These are phyloP conservation scores for Poeciliopsis infans DNA, from an alignment of 2,797 vertebrate species.

Conservation along the genomic window DNA sequence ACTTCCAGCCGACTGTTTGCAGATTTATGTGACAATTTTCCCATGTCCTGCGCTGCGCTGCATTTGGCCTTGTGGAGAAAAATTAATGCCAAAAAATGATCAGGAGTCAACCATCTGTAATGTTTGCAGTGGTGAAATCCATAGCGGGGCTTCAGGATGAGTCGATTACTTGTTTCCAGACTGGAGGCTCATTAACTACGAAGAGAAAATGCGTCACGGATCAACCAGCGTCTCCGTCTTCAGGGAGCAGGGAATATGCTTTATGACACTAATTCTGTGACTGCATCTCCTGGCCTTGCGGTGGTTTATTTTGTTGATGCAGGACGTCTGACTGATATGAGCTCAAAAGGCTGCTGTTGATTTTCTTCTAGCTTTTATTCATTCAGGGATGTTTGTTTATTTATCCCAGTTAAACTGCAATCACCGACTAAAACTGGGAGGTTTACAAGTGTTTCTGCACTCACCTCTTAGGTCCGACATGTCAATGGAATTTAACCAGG, in stretches of 20 bases:
- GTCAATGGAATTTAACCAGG: neutral
- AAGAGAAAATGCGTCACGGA: conserved; percentile 53
- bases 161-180: conserved; percentile 64
- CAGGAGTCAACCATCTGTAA: conserved; percentile 68
- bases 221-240: conserved; percentile 44
- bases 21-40: conserved; percentile 65
- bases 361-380: conserved; percentile 33
- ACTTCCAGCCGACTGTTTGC: conserved; percentile 33
- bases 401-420: neutral
- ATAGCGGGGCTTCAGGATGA: conserved; percentile 49
- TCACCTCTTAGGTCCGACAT: neutral
- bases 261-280: conserved; percentile 48
- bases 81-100: conserved; percentile 72
- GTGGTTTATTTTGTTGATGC: conserved; percentile 44
- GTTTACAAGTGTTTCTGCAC: neutral
- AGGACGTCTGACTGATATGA: conserved; percentile 38
- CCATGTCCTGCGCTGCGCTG: conserved; percentile 36
- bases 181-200: conserved; percentile 60
- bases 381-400: neutral
- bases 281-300: conserved; percentile 48
- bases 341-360: conserved; percentile 6
- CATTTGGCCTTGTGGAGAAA: conserved; percentile 65
- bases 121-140: conserved; percentile 54
- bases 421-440: neutral
- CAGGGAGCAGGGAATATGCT: conserved; percentile 23